Base-by-base conservation (phyloP, 2,888 invertebrate genomes). In the Sinopyrophorus schimmeli region DNA sequence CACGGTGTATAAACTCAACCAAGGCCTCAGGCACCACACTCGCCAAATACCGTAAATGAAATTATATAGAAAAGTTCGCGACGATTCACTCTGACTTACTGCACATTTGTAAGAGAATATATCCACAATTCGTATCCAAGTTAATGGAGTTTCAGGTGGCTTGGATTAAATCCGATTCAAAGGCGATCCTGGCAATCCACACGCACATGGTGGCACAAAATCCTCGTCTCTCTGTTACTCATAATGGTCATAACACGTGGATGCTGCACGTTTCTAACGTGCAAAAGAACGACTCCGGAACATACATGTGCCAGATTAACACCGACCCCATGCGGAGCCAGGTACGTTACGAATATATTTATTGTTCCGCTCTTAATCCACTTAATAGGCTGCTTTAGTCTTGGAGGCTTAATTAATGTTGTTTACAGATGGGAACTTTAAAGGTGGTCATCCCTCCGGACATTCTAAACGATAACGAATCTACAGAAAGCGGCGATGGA, bases 291-390 rank as follows among this genome's bases (percentile, higher is more conserved):
- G 94, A 94, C 76, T 89, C 89, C 17, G 94, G 94, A 64, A 89
- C 89, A 38, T 94, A 94, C 77, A 93, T 93, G 92, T 93, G 92
- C 75, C 93, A 93, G 76, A 87, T 92, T 66, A 92, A 92, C 76
- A 92, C 92, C 47, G 89, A 90, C 70, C 92, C 92, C 47, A 91
- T 92, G 90, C 83, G 86, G 64, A 89, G 87, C 73, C 88, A 89
- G 84, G 91, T 91, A 76, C 76, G 79, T 39, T 42, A 10, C 38
- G 20, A 35, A 18, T 12, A 15, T 40, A 50, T 50, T 71, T 50
- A 31, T 58, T 14, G 27, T 41, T 16, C 18, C 37, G 16, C 26
- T 16, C 44, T 44, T 50, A 44, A 50, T n/a, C n/a, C n/a, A 44
- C 44, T 32, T 31, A 31, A 41, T 35, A 43, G 44, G 20, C 28